Evolutionary conservation across 2,888 invertebrate species (phyloP).

Genomic region (Phytoseiulus persimilis): DNA sequence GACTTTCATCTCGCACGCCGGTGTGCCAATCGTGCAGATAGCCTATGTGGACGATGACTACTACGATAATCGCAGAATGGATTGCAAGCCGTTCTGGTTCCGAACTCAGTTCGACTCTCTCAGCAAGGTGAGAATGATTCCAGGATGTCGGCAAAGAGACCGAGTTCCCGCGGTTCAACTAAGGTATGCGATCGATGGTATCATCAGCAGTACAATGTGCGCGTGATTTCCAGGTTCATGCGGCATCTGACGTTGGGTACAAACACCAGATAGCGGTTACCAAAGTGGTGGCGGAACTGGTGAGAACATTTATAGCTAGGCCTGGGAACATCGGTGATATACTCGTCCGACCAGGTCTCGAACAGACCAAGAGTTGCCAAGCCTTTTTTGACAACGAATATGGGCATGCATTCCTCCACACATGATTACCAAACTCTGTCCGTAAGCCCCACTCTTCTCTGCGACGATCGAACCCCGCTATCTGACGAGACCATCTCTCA

Average conservation of each 20-base stretch:
- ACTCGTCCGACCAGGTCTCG: too few relatives aligned
- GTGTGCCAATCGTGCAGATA: constrained; percentile 45
- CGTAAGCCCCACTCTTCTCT: too few relatives aligned
- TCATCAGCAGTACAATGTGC: not conserved
- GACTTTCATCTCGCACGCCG: constrained; percentile 45
- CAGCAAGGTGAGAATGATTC: constrained; percentile 14
- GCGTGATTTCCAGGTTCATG: not conserved
- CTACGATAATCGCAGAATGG: not conserved
- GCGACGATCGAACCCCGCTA: too few relatives aligned
- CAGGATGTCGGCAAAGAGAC: not conserved
- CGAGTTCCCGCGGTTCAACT: not conserved
- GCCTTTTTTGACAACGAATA: too few relatives aligned
- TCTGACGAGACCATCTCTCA: too few relatives aligned
- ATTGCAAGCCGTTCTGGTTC: constrained; percentile 36
- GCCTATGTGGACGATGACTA: constrained; percentile 7
- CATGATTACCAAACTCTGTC: too few relatives aligned
- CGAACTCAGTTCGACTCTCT: constrained; percentile 25
- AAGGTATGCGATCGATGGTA: too few relatives aligned
- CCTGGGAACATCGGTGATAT: too few relatives aligned
- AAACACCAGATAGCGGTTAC: constrained; percentile 48
- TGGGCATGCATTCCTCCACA: too few relatives aligned
- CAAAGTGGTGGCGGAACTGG: constrained; percentile 50
- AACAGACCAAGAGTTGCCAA: too few relatives aligned
- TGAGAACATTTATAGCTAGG: constrained; percentile 20
- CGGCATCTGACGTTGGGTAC: constrained; percentile 49